phyloP scores from a whole-genome alignment of 1,140 invertebrate species.

The Brachionus rubens region DNA sequence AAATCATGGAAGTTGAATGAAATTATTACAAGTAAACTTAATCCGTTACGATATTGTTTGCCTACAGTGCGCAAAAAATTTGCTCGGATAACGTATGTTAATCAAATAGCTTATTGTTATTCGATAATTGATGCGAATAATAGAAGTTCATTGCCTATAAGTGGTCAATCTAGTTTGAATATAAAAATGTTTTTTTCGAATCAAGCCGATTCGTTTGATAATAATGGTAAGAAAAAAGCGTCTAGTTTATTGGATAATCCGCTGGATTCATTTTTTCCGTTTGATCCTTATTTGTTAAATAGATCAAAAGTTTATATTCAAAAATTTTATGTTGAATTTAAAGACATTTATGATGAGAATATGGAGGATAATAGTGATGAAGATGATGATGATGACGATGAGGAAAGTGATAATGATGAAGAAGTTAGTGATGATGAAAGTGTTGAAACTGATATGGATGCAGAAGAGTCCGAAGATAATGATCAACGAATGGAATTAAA shows the following conservation, averaged over 20 bases:
- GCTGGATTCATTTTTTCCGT: conserved; percentile 73
- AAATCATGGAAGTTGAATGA: conserved; percentile 61
- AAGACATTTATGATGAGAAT: conserved; percentile 47
- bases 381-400: conserved; percentile 24
- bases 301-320: conserved; percentile 56
- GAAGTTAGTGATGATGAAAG: neutral
- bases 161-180: conserved; percentile 23
- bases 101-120: conserved; percentile 87
- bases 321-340: conserved; percentile 44
- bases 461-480: neutral
- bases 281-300: conserved; percentile 73
- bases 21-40: conserved; percentile 76
- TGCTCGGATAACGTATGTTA: conserved; percentile 73
- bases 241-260: conserved; percentile 59
- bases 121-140: conserved; percentile 80
- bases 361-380: conserved; percentile 26
- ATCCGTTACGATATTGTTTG: conserved; percentile 77
- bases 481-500: neutral
- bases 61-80: conserved; percentile 76
- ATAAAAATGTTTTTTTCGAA: conserved; percentile 51
- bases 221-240: conserved; percentile 40
- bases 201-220: neutral
- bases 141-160: conserved; percentile 66
- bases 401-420: conserved; percentile 13
- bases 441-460: neutral